Conservation (phyloP, 2,888 invertebrate species). For the Noctua janthe region DNA sequence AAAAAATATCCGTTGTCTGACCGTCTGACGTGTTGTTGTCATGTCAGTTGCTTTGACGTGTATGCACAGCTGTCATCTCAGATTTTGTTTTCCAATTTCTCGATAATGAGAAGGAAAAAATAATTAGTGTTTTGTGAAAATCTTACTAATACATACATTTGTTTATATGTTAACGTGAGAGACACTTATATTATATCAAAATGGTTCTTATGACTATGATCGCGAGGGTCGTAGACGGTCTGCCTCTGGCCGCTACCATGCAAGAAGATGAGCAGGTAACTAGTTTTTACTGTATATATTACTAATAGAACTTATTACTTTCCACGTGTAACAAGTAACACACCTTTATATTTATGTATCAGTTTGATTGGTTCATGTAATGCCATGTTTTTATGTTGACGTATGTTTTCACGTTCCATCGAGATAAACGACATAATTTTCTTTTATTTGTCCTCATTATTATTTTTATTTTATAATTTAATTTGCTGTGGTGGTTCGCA, state of each 20-base stretch:
- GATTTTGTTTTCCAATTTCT: slow-evolving; percentile 74
- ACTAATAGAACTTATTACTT: slow-evolving; percentile 15
- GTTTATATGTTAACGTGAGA: slow-evolving; percentile 71
- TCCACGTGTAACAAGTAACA: slow-evolving; percentile 35
- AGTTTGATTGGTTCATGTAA: slow-evolving; percentile 29
- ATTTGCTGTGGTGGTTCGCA: slow-evolving; percentile 90
- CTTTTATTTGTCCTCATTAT: slow-evolving; percentile 70
- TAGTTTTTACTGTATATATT: slow-evolving; percentile 34
- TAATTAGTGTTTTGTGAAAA: slow-evolving; percentile 70
- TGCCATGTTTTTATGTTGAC: slow-evolving; percentile 31
- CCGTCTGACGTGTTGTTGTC: slow-evolving; percentile 82
- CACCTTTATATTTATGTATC: slow-evolving; percentile 25
- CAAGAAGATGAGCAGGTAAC: slow-evolving; percentile 99
- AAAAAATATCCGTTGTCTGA: slow-evolving; percentile 10
- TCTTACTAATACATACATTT: slow-evolving; percentile 61
- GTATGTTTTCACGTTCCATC: slow-evolving; percentile 60
- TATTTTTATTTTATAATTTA: slow-evolving; percentile 74
- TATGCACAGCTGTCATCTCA: slow-evolving; percentile 78
- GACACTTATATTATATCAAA: slow-evolving; percentile 78
- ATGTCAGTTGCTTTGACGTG: slow-evolving; percentile 84
- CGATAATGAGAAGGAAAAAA: slow-evolving; percentile 85
- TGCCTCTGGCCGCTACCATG: slow-evolving; percentile 98
- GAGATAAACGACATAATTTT: slow-evolving; percentile 57
- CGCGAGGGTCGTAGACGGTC: slow-evolving; percentile 97
- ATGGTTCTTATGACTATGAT: slow-evolving; percentile 99